phyloP scores from a whole-genome alignment of 2,113 vertebrate genomes.

The Poicephalus meyeri region DNA sequence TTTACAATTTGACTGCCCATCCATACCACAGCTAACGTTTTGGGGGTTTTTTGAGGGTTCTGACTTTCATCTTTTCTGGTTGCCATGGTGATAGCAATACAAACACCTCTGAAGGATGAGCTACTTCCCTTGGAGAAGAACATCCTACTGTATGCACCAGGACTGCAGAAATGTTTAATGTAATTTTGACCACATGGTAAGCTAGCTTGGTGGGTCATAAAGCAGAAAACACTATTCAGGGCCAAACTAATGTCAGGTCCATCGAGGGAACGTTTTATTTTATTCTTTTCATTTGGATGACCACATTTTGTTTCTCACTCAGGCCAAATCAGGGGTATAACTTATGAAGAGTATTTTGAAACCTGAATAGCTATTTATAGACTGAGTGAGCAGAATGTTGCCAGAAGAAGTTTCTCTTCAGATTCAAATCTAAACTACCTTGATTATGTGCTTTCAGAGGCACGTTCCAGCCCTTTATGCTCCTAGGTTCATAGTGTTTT shows the following conservation, averaged over 20 bases:
- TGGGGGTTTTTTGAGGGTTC: not conserved
- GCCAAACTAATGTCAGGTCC: not conserved
- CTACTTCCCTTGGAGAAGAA: slow-evolving; percentile 17
- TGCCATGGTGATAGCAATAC: slow-evolving; percentile 46
- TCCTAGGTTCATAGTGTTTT: not conserved
- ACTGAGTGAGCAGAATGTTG: not conserved
- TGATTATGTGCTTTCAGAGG: not conserved
- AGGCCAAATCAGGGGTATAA: not conserved
- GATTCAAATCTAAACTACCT: not conserved
- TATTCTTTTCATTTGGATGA: not conserved
- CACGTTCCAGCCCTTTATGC: not conserved
- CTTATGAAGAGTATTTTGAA: not conserved
- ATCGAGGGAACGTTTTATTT: not conserved
- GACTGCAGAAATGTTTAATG: slow-evolving; percentile 38
- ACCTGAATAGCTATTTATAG: not conserved
- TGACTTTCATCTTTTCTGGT: slow-evolving; percentile 56
- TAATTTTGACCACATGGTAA: slow-evolving; percentile 56
- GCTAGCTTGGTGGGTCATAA: slow-evolving; percentile 48
- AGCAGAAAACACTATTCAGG: not conserved
- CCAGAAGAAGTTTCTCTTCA: not conserved
- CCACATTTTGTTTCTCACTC: not conserved
- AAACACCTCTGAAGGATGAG: slow-evolving; percentile 64
- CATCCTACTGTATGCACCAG: not conserved
- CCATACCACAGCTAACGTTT: not conserved
- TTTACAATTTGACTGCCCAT: slow-evolving; percentile 30